Evolutionary conservation across 2,113 vertebrate genomes (phyloP).

Genomic region (Callopanchax toddi): DNA sequence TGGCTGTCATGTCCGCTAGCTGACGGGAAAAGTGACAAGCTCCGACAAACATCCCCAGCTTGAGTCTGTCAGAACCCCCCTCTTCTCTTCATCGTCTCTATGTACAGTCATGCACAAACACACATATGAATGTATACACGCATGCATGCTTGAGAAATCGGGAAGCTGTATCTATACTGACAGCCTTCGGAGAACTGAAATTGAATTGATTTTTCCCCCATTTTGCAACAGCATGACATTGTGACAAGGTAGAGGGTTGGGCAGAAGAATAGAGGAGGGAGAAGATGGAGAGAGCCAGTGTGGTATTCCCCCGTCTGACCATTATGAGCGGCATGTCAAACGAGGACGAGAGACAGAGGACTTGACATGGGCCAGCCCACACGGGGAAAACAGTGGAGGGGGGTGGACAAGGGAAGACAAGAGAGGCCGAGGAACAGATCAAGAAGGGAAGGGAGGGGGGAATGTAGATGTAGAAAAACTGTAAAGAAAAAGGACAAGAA

Average conservation of each 20-base stretch:
- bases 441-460: background rate
- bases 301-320: conserved; percentile 80
- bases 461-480: conserved; percentile 15
- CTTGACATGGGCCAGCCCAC: conserved; percentile 77
- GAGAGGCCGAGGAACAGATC: conserved; percentile 14
- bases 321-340: conserved; percentile 87
- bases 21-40: conserved; percentile 82
- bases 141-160: conserved; percentile 48
- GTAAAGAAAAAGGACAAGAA: conserved; percentile 10
- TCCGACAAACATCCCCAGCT: conserved; percentile 77
- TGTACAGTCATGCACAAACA: conserved; percentile 5
- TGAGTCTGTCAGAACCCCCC: conserved; percentile 69
- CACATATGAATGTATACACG: conserved; percentile 29
- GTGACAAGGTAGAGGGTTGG: conserved; percentile 55
- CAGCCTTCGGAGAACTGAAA: conserved; percentile 60
- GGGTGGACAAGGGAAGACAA: background rate
- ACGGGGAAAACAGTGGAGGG: conserved; percentile 44
- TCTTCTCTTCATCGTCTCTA: background rate
- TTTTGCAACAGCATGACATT: conserved; percentile 63
- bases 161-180: conserved; percentile 39
- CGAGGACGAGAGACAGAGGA: conserved; percentile 77
- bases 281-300: conserved; percentile 61
- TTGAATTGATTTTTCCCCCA: conserved; percentile 72
- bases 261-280: conserved; percentile 51
- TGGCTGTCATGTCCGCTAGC: conserved; percentile 83